A percentile compares a stretch with the other conserved stretches of the same genome.
Evolutionary conservation across 2,113 vertebrate genomes (phyloP).

Genomic region (Pungitius pungitius): DNA sequence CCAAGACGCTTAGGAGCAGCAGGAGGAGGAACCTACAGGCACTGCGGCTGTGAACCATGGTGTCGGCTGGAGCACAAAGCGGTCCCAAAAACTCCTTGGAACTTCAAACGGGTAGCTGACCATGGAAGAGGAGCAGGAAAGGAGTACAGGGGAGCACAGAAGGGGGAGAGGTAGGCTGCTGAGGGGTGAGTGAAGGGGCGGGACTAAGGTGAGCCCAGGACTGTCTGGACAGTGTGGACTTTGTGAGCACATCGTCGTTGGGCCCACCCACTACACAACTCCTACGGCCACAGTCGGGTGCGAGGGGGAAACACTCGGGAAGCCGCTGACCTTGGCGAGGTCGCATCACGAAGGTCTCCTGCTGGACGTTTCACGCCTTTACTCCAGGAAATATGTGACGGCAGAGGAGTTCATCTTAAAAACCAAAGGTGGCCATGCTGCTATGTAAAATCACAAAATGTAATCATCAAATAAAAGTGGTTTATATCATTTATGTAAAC

Average conservation of each 20-base stretch:
- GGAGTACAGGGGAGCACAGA: slow-evolving; percentile 34
- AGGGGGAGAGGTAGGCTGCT: slow-evolving; percentile 46
- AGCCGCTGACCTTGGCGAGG: slow-evolving; percentile 23
- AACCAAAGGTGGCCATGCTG: background rate
- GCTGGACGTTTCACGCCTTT: background rate
- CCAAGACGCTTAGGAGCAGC: slow-evolving; percentile 67
- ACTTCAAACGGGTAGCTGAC: slow-evolving; percentile 40
- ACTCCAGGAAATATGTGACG: background rate
- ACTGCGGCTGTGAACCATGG: slow-evolving; percentile 72
- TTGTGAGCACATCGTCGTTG: slow-evolving; percentile 73
- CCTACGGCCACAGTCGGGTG: slow-evolving; percentile 34
- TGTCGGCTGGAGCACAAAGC: slow-evolving; percentile 36
- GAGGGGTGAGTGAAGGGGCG: slow-evolving; percentile 54
- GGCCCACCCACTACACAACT: slow-evolving; percentile 63
- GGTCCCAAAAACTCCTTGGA: slow-evolving; percentile 53
- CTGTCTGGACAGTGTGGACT: slow-evolving; percentile 76
- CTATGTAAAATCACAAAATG: too few relatives aligned
- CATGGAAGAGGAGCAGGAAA: slow-evolving; percentile 42
- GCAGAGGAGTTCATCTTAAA: background rate
- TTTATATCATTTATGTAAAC: background rate
- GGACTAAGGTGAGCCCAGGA: slow-evolving; percentile 59
- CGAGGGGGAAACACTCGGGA: slow-evolving; percentile 33
- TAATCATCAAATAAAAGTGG: background rate
- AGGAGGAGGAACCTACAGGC: slow-evolving; percentile 67
- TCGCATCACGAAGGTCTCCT: slow-evolving; percentile 17